These are phyloP conservation scores for Mirza zaza DNA, from an alignment of 2,113 vertebrate species.

Conservation along the genomic window DNA sequence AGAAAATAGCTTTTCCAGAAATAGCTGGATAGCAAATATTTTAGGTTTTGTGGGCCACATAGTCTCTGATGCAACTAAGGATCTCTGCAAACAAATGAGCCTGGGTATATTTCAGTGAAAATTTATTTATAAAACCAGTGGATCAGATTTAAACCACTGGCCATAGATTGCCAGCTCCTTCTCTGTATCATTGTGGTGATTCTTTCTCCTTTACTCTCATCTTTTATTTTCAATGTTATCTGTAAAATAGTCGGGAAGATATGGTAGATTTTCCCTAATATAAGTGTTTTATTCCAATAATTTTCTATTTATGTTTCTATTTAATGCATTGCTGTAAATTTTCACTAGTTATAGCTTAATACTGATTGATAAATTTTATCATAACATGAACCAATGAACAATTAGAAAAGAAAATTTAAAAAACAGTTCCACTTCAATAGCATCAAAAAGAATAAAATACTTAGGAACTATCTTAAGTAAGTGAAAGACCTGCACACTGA, in stretches of 20 bases:
- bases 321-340: background rate
- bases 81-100: background rate
- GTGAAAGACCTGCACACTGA: background rate
- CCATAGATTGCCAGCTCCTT: background rate
- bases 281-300: background rate
- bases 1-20: background rate
- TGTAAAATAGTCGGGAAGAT: background rate
- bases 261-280: background rate
- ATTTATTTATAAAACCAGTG: background rate
- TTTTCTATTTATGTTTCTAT: background rate
- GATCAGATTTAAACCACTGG: background rate
- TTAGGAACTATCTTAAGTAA: background rate
- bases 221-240: background rate
- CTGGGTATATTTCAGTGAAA: background rate
- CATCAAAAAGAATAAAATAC: background rate
- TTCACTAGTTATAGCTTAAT: background rate
- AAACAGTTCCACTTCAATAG: background rate
- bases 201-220: background rate
- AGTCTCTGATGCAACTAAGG: background rate
- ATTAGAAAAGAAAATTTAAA: background rate
- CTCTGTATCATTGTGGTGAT: background rate
- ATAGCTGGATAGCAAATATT: background rate
- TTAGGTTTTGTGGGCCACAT: background rate
- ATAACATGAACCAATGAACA: background rate
- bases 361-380: background rate